These are phyloP conservation scores for Tinamus guttatus DNA, from an alignment of 2,113 vertebrate genomes.

Conservation along the genomic window DNA sequence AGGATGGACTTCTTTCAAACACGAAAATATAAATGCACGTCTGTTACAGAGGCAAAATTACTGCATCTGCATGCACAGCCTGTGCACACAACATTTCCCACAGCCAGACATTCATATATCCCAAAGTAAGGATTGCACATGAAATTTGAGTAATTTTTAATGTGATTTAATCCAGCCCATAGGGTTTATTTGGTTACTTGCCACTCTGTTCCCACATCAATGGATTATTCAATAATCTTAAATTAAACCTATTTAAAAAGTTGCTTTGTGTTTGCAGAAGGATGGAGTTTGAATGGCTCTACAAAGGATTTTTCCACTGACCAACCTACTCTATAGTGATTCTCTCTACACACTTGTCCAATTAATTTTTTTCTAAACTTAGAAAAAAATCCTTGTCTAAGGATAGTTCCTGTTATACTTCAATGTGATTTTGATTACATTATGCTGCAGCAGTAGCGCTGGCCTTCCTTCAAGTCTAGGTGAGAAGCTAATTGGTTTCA, in stretches of 20 bases:
- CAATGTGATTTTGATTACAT: constrained; percentile 51
- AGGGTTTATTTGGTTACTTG: constrained; percentile 4
- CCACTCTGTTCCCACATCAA: neutral
- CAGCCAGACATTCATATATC: neutral
- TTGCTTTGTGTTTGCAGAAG: neutral
- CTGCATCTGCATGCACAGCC: neutral
- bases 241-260: constrained; percentile 24
- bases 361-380: constrained; percentile 59
- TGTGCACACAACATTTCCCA: neutral
- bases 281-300: neutral
- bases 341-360: constrained; percentile 20
- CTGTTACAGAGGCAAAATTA: neutral
- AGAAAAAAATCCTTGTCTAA: neutral
- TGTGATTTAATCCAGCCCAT: neutral
- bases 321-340: neutral
- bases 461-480: constrained; percentile 72
- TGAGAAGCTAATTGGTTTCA: constrained; percentile 77
- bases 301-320: constrained; percentile 43
- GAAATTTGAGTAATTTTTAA: neutral
- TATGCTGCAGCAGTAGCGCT: constrained; percentile 46
- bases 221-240: neutral
- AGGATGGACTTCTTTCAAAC: neutral
- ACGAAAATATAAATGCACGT: fast-evolving
- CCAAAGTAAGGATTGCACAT: neutral
- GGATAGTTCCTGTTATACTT: constrained; percentile 35